Conservation (phyloP, 2,888 invertebrate genomes). For the Apamea crenata region DNA sequence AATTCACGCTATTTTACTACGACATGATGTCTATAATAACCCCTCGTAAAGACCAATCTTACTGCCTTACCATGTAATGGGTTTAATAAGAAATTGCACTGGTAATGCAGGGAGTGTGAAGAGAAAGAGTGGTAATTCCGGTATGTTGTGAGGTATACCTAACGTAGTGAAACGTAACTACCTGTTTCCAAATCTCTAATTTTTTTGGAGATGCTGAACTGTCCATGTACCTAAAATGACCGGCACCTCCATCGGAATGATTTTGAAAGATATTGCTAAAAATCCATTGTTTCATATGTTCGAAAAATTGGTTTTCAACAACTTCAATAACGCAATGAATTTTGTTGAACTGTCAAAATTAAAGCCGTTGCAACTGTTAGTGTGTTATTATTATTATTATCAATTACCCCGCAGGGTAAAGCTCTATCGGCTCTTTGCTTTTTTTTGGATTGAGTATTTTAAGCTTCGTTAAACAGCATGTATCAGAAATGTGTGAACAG, state of each 20-base stretch:
- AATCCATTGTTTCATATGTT: too few species aligned
- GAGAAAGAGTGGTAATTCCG: neutral
- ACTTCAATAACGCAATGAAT: too few species aligned
- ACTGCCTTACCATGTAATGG: neutral
- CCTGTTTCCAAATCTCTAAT: neutral
- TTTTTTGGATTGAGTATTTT: neutral
- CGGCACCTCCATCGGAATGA: too few species aligned
- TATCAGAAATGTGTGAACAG: neutral
- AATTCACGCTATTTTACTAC: neutral
- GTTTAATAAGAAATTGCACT: slow-evolving; percentile 1
- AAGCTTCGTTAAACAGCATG: neutral
- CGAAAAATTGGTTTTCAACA: too few species aligned
- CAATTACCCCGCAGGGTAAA: neutral
- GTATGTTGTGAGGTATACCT: neutral
- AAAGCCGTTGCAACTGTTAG: too few species aligned
- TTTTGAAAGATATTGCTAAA: too few species aligned
- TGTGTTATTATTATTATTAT: too few species aligned
- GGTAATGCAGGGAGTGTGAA: neutral
- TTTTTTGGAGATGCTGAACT: neutral
- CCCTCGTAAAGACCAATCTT: slow-evolving; percentile 22
- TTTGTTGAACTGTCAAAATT: too few species aligned
- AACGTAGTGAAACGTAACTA: neutral
- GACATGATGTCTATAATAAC: slow-evolving; percentile 9
- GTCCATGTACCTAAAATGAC: neutral
- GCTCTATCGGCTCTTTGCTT: neutral